A percentile compares a stretch with the other conserved stretches of the same genome.
These are phyloP conservation scores for Choristoneura rosaceana DNA, from an alignment of 2,888 invertebrate genomes.

Conservation along the genomic window DNA sequence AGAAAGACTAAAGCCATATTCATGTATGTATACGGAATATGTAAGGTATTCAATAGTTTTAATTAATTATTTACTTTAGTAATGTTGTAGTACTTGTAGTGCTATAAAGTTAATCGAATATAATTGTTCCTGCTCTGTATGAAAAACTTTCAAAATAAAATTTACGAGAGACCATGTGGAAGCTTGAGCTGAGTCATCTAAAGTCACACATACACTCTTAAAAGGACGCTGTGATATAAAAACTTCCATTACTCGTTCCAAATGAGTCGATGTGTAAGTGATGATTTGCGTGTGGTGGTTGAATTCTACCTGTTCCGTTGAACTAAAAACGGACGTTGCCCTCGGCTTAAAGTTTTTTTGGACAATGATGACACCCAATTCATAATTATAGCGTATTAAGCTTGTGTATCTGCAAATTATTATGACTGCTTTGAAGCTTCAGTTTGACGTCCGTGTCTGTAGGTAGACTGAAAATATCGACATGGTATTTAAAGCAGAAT, in stretches of 20 bases:
- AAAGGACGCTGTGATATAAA: slow-evolving; percentile 17
- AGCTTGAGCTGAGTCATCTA: slow-evolving; percentile 11
- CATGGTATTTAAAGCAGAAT: not conserved
- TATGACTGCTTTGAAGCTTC: not conserved
- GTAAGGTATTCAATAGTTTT: too few relatives aligned
- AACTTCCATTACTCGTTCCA: slow-evolving; percentile 35
- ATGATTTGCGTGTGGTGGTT: slow-evolving; percentile 57
- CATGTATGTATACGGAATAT: too few relatives aligned
- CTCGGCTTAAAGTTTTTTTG: slow-evolving; percentile 69
- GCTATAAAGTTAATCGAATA: too few relatives aligned
- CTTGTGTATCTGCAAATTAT: slow-evolving; percentile 28
- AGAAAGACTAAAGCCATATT: too few relatives aligned
- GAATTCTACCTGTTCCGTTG: slow-evolving; percentile 63
- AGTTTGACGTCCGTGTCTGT: not conserved
- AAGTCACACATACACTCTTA: slow-evolving; percentile 16
- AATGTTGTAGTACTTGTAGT: too few relatives aligned
- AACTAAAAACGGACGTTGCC: slow-evolving; percentile 81
- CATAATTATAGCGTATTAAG: slow-evolving; percentile 45
- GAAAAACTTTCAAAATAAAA: not conserved
- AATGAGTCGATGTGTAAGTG: slow-evolving; percentile 52
- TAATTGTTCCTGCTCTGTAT: not conserved
- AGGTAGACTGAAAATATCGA: not conserved
- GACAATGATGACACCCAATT: slow-evolving; percentile 58
- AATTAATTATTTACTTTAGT: too few relatives aligned
- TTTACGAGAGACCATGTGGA: not conserved